Evolutionary conservation across 2,888 invertebrate genomes (phyloP), one percentile per base, ranked within the genome.

Genomic region (Marronus borbonicus): DNA sequence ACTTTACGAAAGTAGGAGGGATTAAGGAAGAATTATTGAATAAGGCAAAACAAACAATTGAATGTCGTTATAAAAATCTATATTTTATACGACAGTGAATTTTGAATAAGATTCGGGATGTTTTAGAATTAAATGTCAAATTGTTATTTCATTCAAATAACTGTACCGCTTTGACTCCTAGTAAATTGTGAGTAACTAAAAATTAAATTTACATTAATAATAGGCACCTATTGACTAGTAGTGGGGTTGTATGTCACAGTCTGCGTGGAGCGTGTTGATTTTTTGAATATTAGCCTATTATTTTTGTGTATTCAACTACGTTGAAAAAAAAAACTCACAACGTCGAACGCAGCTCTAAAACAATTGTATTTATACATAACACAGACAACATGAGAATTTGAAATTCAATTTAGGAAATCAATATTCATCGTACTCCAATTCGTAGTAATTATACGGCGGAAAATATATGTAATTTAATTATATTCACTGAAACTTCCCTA

Each of bases 1-100:
- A 70, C 70, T 55, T 55, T 52, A 52, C 44, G 36, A 50, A 55
- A 49, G 70, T 17, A 58, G 58, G 31, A 24, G 49, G 36, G 31
- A 58, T 70, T 58, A 70, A 70, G 36, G 70, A 55, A 55, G 70
- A 70, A 70, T 55, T 70, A 58, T 55, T 55, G 70, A 58, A 70
- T 70, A 52, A 70, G 31, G 17, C 36, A 55, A 60, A 60, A 60
- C 60, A 60, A 60, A 60, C 60, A 60, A 60, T 60, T 60, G 24
- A 28, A 24, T 60, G 24, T 60, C 28, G 24, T 60, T 60, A 60
- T 60, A 60, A 52, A 52, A 52, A 60, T 28, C 69, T 20, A 50
- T 69, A 69, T 44, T 50, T 50, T 69, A 69, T 20, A 49, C 7
- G 1, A 12, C 20, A 44, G 44, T 2, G 12, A 44, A 8, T 44